Conservation (phyloP, 1,140 invertebrate species). For the Magallana angulata region DNA sequence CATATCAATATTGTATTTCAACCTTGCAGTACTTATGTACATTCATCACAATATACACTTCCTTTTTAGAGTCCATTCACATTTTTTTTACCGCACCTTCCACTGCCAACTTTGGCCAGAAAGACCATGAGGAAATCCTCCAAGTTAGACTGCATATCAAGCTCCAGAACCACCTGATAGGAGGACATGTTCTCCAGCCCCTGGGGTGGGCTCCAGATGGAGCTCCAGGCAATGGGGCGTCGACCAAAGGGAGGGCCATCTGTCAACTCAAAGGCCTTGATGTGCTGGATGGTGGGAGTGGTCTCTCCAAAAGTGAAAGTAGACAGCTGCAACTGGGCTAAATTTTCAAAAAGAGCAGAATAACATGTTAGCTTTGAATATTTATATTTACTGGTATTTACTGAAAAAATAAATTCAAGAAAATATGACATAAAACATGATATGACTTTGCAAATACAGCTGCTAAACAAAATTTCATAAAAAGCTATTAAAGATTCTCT, state of each 20-base stretch:
- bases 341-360: not conserved
- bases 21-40: no score
- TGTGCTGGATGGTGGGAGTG: conserved; percentile 69
- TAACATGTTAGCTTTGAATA: no score
- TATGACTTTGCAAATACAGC: no score
- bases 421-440: no score
- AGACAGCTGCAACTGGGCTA: conserved; percentile 68
- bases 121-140: conserved; percentile 83
- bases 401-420: no score
- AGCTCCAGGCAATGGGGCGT: conserved; percentile 71
- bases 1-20: no score
- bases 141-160: conserved; percentile 80
- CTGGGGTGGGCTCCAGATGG: conserved; percentile 69
- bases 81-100: conserved; percentile 75
- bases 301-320: conserved; percentile 73
- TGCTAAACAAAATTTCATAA: no score
- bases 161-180: conserved; percentile 81
- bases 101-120: conserved; percentile 80
- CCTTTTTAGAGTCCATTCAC: no score
- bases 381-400: no score
- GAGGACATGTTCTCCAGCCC: conserved; percentile 72
- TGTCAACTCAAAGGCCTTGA: conserved; percentile 72
- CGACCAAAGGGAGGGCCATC: conserved; percentile 71
- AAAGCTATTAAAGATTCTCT: no score
- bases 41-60: no score